Evolutionary conservation across 2,888 invertebrate genomes (phyloP), one percentile per base, ranked within the genome.

Genomic region (Nemurella pictetii): DNA sequence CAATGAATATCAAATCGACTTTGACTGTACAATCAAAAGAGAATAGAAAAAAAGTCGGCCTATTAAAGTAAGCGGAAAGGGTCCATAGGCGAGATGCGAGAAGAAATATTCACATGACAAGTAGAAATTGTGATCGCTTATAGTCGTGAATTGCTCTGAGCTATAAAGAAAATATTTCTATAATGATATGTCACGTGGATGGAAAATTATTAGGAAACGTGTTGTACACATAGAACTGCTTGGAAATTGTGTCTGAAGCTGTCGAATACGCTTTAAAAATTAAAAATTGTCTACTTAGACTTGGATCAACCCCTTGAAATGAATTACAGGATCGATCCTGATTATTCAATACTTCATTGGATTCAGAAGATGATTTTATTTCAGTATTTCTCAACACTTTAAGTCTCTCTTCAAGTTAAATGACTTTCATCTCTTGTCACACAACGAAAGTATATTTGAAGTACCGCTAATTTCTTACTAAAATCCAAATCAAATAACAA

Each of bases 1-100:
- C 85, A 85, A 85, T 86, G 86, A 86, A 86, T 86, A 85, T 85
- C 85, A 86, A 86, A 85, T 86, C 72, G 55, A 20, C 72, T 27
- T 82, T 28, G 82, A 82, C 78, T 82, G 72, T 72, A 82, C 82
- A 82, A 82, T 82, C 72, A 72, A 82, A 78, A 82, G 82, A 82
- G 73, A 82, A 82, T 72, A 32, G 80, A 80, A 80, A 80, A n/a
- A 80, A 80, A 26, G 75, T 55, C 55, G 55, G 55, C 55, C 55
- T 55, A 55, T 55, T 55, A 55, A 32, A 32, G 32, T 32, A 9
- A 55, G 55, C 55, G 55, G 55, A 12, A 55, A 55, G 20, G 55
- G 20, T 12, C 20, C 55, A 20, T 20, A 20, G 55, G 3, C 55
- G 55, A 55, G 55, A 55, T 55, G 20, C 55, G 20, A 20, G 55